Conservation (phyloP, 2,797 vertebrate species). For the Xenops minutus region DNA sequence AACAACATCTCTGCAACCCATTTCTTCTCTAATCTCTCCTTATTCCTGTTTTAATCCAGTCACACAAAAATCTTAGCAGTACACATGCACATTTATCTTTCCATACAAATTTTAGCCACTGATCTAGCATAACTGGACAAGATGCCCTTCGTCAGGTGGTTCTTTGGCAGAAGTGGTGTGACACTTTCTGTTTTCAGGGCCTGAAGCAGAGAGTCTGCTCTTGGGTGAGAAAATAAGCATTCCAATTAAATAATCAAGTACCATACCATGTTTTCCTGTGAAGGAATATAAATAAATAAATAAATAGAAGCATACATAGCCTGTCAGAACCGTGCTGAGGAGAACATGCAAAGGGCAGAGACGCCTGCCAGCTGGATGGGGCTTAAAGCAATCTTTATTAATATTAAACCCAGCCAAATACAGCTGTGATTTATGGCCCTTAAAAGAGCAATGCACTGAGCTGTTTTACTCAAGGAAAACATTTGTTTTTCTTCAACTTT, state of each 20-base stretch:
- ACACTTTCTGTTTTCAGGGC: background rate
- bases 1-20: constrained; percentile 5
- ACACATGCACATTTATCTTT: background rate
- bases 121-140: background rate
- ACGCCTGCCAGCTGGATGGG: background rate
- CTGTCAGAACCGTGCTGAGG: background rate
- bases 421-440: background rate
- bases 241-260: background rate
- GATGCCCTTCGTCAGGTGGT: background rate
- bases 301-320: background rate
- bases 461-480: background rate
- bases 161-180: background rate
- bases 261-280: background rate
- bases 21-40: constrained; percentile 34
- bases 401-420: background rate
- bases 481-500: background rate
- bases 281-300: background rate
- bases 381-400: constrained; percentile 6
- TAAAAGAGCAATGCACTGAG: background rate
- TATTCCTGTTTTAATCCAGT: constrained; percentile 40
- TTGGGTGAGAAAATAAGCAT: background rate
- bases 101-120: constrained; percentile 29
- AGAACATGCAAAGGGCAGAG: background rate
- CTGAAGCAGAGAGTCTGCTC: background rate
- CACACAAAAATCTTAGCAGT: background rate